Percentiles rank a stretch among this genome's conserved stretches.
Evolutionary conservation across 2,797 vertebrate genomes (phyloP).

Genomic region (Bovichtus variegatus): DNA sequence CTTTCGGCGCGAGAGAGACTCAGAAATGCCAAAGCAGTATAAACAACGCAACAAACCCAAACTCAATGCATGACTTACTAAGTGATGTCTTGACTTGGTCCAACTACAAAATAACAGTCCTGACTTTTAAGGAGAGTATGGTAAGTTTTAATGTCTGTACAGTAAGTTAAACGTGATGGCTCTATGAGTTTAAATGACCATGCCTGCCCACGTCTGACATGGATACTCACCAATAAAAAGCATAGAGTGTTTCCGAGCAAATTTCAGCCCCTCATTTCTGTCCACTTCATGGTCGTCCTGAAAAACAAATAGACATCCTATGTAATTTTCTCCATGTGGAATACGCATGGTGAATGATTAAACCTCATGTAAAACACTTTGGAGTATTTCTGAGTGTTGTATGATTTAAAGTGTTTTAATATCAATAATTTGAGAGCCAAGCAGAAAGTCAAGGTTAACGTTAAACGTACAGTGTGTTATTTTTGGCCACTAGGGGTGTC

Average conservation of each 20-base stretch:
- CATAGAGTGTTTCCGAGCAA: constrained; percentile 98
- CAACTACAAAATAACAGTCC: constrained; percentile 44
- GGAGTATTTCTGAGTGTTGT: neutral
- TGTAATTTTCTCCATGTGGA: neutral
- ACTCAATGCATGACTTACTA: constrained; percentile 41
- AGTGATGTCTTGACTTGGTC: constrained; percentile 40
- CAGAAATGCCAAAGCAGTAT: constrained; percentile 23
- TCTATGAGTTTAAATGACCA: constrained; percentile 42
- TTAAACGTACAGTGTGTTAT: no score
- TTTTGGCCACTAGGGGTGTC: no score
- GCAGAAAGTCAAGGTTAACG: neutral
- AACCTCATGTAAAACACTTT: constrained; percentile 1
- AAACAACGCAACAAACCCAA: constrained; percentile 56
- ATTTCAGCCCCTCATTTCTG: constrained; percentile 96
- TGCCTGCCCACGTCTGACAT: constrained; percentile 19
- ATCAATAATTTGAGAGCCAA: neutral
- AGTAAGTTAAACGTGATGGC: constrained; percentile 40
- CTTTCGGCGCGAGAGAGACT: constrained; percentile 35
- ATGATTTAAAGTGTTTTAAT: neutral
- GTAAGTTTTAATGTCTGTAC: constrained; percentile 30
- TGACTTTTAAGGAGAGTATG: constrained; percentile 34
- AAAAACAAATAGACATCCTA: constrained; percentile 59
- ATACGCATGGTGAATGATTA: constrained; percentile 5
- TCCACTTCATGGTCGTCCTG: constrained; percentile 97
- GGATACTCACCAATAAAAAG: constrained; percentile 94